Percentiles rank a stretch among this genome's conserved stretches.
Conservation (phyloP, 2,888 invertebrate genomes). For the Cantharis nigra region DNA sequence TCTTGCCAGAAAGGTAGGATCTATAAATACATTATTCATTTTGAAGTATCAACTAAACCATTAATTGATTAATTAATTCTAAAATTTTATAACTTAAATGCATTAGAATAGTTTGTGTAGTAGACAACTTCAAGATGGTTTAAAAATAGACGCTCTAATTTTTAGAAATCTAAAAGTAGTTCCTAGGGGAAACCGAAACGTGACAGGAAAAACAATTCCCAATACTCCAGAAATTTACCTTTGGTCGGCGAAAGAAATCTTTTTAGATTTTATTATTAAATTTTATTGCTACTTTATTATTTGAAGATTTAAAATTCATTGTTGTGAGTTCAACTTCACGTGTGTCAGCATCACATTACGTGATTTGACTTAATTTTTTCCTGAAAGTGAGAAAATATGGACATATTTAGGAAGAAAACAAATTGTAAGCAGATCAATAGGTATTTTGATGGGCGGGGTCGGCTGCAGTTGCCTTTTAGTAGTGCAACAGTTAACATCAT, state of each 20-base stretch:
- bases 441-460: too few relatives aligned
- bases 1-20: constrained; percentile 60
- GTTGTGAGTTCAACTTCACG: background rate
- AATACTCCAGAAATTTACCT: too few relatives aligned
- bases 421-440: too few relatives aligned
- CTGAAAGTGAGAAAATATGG: too few relatives aligned
- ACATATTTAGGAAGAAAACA: too few relatives aligned
- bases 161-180: background rate
- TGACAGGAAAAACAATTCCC: background rate
- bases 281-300: background rate
- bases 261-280: background rate
- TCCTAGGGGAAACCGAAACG: background rate
- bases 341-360: too few relatives aligned
- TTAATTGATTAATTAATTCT: background rate
- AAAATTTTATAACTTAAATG: background rate
- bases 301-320: background rate
- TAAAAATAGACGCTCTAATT: background rate
- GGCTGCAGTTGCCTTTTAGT: too few relatives aligned
- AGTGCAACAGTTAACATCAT: too few relatives aligned
- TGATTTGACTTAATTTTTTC: background rate
- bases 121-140: background rate
- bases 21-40: constrained; percentile 7
- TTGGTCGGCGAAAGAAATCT: background rate
- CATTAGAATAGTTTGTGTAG: background rate
- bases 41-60: background rate